Conservation (phyloP, 1,140 invertebrate species). For the Dendrolimus kikuchii region DNA sequence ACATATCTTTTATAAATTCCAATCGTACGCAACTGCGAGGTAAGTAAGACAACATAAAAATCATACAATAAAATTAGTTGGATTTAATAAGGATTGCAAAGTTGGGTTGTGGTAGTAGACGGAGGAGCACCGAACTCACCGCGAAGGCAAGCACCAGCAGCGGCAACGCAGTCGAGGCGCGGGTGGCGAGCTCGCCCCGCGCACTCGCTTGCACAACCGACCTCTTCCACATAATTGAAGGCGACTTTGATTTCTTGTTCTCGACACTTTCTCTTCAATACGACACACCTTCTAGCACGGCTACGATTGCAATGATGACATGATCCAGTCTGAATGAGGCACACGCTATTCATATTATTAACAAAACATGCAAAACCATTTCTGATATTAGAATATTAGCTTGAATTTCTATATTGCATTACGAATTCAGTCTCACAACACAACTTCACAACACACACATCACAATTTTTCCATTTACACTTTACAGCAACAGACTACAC, state of each 20-base stretch:
- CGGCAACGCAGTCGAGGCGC: slow-evolving; percentile 20
- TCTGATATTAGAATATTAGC: slow-evolving; percentile 4
- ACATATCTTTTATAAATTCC: too few species aligned
- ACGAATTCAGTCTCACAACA: slow-evolving; percentile 8
- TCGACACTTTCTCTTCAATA: slow-evolving; percentile 66
- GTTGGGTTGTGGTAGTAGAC: neutral
- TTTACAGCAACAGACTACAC: too few species aligned
- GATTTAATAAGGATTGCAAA: too few species aligned
- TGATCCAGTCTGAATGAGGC: neutral
- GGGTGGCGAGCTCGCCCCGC: slow-evolving; percentile 25
- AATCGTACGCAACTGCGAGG: too few species aligned
- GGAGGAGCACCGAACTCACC: slow-evolving; percentile 54
- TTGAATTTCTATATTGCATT: slow-evolving; percentile 10
- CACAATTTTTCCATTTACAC: too few species aligned
- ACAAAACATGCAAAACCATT: slow-evolving; percentile 5
- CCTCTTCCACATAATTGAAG: slow-evolving; percentile 70
- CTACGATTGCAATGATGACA: slow-evolving; percentile 32
- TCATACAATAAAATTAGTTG: too few species aligned
- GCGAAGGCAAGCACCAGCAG: slow-evolving; percentile 26
- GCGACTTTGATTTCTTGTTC: slow-evolving; percentile 52
- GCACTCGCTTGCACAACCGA: slow-evolving; percentile 62
- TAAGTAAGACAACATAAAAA: too few species aligned
- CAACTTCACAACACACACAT: too few species aligned
- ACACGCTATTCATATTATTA: slow-evolving; percentile 33
- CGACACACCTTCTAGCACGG: slow-evolving; percentile 21